Evolutionary conservation across 2,797 vertebrate species (phyloP).

Genomic region (Mormyrus hasselquistii): DNA sequence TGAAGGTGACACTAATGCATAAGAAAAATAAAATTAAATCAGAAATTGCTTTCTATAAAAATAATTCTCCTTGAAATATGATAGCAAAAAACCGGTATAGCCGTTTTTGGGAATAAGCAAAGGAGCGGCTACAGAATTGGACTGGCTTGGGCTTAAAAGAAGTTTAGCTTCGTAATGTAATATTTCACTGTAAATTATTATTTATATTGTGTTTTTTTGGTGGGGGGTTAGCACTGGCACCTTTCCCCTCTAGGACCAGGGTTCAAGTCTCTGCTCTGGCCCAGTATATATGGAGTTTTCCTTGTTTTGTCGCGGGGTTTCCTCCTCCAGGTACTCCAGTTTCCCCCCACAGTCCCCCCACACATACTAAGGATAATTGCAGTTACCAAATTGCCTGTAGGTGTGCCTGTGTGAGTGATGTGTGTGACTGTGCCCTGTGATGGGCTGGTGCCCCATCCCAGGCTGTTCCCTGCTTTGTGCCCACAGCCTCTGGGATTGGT

Average conservation of each 20-base stretch:
- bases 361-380: neutral
- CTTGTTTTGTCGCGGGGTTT: neutral
- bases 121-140: neutral
- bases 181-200: neutral
- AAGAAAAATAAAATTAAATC: neutral
- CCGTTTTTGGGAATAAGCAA: neutral
- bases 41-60: constrained; percentile 3
- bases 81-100: neutral
- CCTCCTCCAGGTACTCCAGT: neutral
- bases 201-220: neutral
- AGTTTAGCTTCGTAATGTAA: neutral
- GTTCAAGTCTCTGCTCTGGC: neutral
- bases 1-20: neutral
- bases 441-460: neutral
- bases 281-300: neutral
- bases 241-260: neutral
- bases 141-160: neutral
- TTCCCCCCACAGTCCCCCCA: neutral
- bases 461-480: neutral
- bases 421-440: neutral
- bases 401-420: neutral
- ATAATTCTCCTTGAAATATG: neutral
- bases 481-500: neutral
- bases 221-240: neutral
- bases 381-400: neutral